phyloP scores from a whole-genome alignment of 2,888 invertebrate genomes.

The Hypena proboscidalis region DNA sequence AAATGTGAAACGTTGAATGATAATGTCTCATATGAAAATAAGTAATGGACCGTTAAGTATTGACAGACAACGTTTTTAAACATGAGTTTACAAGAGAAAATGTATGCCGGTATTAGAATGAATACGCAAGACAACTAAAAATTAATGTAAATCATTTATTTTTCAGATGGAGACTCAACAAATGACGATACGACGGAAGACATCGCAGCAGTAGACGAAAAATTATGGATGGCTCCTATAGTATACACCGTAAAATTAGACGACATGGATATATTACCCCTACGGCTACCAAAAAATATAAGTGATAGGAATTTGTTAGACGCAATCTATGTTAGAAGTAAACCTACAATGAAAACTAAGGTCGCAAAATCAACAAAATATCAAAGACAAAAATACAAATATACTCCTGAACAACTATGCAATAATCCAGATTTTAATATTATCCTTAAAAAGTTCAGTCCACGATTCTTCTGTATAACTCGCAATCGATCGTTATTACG shows the following conservation, averaged over 20 bases:
- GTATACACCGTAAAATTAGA: conserved; percentile 70
- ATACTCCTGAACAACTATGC: conserved; percentile 69
- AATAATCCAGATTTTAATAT: conserved; percentile 81
- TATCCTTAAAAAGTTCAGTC: conserved; percentile 63
- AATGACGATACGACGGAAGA: conserved; percentile 15
- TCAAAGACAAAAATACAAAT: conserved; percentile 38
- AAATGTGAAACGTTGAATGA: no score
- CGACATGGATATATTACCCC: conserved; percentile 58
- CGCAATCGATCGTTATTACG: conserved; percentile 64
- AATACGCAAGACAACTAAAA: no score
- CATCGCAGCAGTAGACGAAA: conserved; percentile 58
- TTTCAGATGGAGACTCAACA: no score
- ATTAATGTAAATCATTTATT: no score
- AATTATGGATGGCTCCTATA: conserved; percentile 65
- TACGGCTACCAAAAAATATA: conserved; percentile 43
- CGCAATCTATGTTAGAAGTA: conserved; percentile 58
- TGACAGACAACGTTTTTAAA: no score
- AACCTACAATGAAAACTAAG: conserved; percentile 48
- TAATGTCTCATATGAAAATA: no score
- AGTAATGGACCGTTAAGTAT: no score
- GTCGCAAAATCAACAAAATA: background rate
- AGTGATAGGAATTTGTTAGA: conserved; percentile 51
- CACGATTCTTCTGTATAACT: conserved; percentile 61
- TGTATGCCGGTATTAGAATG: no score
- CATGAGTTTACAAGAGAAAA: no score